Conservation (phyloP, 2,113 vertebrate species). For the Strix aluco region DNA sequence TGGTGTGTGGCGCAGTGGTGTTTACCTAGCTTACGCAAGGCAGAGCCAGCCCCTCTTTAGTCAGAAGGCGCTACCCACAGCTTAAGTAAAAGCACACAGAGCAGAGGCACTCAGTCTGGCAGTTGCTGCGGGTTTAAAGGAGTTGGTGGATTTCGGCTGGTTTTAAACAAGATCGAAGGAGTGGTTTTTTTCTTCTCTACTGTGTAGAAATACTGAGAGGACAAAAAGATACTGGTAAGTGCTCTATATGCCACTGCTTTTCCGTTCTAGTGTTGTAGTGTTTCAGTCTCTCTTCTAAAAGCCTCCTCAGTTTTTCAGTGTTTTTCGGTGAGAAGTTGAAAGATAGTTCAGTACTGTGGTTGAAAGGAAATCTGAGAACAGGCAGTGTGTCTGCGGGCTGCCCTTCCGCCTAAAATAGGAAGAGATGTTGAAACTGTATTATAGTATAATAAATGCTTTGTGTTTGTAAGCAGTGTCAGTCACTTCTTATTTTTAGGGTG, state of each 20-base stretch:
- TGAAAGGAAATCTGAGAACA: not conserved
- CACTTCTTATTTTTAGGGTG: not conserved
- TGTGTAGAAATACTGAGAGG: not conserved
- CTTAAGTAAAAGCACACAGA: conserved; percentile 64
- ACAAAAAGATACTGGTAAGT: conserved; percentile 49
- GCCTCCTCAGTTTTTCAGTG: not conserved
- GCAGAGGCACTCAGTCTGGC: conserved; percentile 31
- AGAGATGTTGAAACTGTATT: not conserved
- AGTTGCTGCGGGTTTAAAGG: conserved; percentile 35
- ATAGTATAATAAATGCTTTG: not conserved
- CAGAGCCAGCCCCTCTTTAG: conserved; percentile 55
- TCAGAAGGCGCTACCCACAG: conserved; percentile 50
- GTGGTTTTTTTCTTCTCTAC: not conserved
- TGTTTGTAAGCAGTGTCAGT: not conserved
- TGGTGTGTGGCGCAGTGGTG: not conserved
- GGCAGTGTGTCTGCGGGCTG: not conserved
- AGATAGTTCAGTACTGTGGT: not conserved
- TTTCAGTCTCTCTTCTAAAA: not conserved
- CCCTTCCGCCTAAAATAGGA: not conserved
- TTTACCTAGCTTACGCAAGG: conserved; percentile 71
- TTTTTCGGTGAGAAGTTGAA: not conserved
- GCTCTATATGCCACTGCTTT: not conserved
- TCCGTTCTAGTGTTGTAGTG: not conserved
- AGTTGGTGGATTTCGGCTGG: conserved; percentile 43
- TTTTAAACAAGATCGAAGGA: not conserved